phyloP scores from a whole-genome alignment of 2,797 vertebrate genomes.

The Darevskia mixta region DNA sequence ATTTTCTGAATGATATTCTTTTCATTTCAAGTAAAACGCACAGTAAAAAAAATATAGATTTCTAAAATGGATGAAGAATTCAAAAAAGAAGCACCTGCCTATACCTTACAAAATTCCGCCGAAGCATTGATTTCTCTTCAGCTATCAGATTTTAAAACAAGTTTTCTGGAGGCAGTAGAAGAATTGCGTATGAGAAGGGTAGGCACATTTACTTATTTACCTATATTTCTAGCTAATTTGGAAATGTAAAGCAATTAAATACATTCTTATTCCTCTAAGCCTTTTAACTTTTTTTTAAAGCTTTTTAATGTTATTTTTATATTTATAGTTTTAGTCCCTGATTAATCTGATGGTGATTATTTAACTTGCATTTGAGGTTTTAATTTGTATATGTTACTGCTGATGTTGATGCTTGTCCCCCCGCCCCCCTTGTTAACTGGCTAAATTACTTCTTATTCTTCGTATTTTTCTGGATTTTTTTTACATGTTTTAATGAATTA shows the following conservation, averaged over 20 bases:
- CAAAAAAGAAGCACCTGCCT: constrained; percentile 65
- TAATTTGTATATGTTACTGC: not conserved
- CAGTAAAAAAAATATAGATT: constrained; percentile 50
- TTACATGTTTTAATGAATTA: too few species aligned
- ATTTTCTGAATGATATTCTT: not conserved
- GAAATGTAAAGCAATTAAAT: not conserved
- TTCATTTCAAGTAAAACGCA: constrained; percentile 49
- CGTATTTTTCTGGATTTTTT: not conserved
- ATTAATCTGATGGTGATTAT: not conserved
- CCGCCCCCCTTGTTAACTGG: not conserved
- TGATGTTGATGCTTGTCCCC: not conserved
- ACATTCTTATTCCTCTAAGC: too few species aligned
- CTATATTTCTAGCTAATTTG: not conserved
- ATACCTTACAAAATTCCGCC: constrained; percentile 75
- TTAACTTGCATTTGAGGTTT: not conserved
- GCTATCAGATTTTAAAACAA: constrained; percentile 89
- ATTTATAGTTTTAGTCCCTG: too few species aligned
- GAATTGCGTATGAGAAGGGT: constrained; percentile 93
- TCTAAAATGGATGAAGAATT: constrained; percentile 74
- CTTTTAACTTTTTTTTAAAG: too few species aligned
- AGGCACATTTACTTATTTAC: constrained; percentile 52
- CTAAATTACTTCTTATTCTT: not conserved
- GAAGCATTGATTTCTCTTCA: constrained; percentile 85
- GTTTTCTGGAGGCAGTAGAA: constrained; percentile 88
- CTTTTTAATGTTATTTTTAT: too few species aligned